Base-by-base conservation (phyloP, 35 echinoderm and acorn worm genomes). In the Apostichopus californicus region DNA sequence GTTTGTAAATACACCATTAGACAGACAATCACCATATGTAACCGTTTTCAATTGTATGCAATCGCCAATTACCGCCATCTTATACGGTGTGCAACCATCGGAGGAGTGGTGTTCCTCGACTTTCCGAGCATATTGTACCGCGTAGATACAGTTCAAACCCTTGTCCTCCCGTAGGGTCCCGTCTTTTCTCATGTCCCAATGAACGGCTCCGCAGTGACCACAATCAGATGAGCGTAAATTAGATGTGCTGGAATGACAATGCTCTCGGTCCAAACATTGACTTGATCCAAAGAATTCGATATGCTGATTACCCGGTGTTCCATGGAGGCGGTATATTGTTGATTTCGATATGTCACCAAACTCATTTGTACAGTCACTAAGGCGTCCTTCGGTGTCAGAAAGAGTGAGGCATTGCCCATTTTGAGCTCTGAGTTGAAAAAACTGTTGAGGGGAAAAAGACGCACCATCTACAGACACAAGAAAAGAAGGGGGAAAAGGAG, bases 131-230 rank as follows among this genome's bases (percentile, higher is more conserved):
- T 18, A 61, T 5, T 26, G 28, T 17, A 89, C 86, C 20, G 72
- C n/a, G 21, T 89, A 89, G 13, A 89, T 65, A 55, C 86, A 89
- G 64, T 89, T 89, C 57, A 20, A 23, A 7, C 61, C 86, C 3
- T 89, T 63, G 86, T 89, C 86, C 25, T 89, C 86, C 34, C 86
- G 25, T 14, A 89, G 86, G 9, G 86, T 89, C 21, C 68, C 68
- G 63, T 89, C 86, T 57, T 10, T 14, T 72, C 12, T 75, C 9
- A 72, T 15, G 63, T 68, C 68, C 86, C 86, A 89, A 63, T 89
- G 86, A 22, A 89, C 73, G 13, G 86, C 86, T 5, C 86, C 86
- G 52, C 86, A 89, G 64, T 89, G 86, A 73, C 64, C 25, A 55
- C 86, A 89, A 89, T 89, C 86, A 24, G 86, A 68, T 17, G 4